Evolutionary conservation across 1,140 invertebrate species (phyloP).

Genomic region (Chironomus tepperi): DNA sequence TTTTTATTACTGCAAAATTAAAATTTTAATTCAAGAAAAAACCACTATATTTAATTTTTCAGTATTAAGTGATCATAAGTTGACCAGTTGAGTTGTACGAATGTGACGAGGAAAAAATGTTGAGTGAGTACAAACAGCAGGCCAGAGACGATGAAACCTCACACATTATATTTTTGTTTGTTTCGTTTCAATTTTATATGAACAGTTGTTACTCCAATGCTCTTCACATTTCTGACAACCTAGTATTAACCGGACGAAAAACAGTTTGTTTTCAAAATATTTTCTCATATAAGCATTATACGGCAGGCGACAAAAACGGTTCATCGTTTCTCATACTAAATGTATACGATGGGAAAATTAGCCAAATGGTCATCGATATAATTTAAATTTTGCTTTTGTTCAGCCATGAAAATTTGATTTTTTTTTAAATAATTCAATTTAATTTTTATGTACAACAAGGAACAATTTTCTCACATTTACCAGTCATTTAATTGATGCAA

Average conservation of each 20-base stretch:
- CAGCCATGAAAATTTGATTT: too few species aligned
- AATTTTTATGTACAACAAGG: too few species aligned
- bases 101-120: background rate
- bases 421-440: too few species aligned
- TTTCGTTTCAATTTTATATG: background rate
- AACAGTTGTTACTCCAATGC: background rate
- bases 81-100: background rate
- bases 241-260: slow-evolving; percentile 3
- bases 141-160: background rate
- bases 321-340: too few species aligned
- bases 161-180: background rate
- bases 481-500: too few species aligned
- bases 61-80: slow-evolving; percentile 22
- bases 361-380: too few species aligned
- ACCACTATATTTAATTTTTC: slow-evolving; percentile 24
- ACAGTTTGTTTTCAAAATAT: slow-evolving; percentile 18
- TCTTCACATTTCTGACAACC: background rate
- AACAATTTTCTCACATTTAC: too few species aligned
- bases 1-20: slow-evolving; percentile 23
- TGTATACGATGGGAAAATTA: too few species aligned
- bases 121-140: slow-evolving; percentile 1
- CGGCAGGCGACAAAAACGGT: slow-evolving; percentile 18
- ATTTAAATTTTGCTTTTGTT: too few species aligned
- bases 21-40: slow-evolving; percentile 22
- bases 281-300: slow-evolving; percentile 16